Percentiles rank a stretch among this genome's conserved stretches.
These are phyloP conservation scores for Acrocephalus scirpaceus DNA, from an alignment of 2,797 vertebrate genomes.

Conservation along the genomic window DNA sequence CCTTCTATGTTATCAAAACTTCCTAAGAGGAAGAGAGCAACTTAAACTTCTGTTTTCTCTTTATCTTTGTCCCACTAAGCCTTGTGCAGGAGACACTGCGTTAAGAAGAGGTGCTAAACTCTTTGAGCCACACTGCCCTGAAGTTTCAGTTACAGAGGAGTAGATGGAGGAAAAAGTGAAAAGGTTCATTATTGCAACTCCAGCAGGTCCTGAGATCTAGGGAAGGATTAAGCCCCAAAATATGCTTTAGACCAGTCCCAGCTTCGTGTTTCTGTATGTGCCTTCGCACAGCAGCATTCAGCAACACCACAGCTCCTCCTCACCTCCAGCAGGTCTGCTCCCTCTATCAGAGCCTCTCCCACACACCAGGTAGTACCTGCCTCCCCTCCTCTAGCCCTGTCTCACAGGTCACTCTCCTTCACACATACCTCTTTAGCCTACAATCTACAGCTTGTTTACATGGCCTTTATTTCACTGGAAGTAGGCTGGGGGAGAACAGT, in stretches of 20 bases:
- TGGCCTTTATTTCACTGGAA: not conserved
- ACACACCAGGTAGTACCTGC: not conserved
- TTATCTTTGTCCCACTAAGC: not conserved
- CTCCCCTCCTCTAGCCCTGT: not conserved
- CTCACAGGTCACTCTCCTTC: not conserved
- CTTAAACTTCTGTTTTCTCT: not conserved
- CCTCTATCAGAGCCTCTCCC: not conserved
- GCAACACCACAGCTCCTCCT: not conserved
- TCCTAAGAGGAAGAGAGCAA: not conserved
- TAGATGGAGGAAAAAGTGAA: not conserved
- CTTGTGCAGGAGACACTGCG: not conserved
- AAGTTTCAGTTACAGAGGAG: not conserved
- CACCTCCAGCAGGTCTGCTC: not conserved
- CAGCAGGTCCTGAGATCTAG: not conserved
- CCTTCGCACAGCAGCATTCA: not conserved
- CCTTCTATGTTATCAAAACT: not conserved
- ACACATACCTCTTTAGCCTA: fast-evolving
- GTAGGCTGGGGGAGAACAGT: not conserved
- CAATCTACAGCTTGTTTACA: not conserved
- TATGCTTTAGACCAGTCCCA: not conserved
- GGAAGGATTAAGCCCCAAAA: not conserved
- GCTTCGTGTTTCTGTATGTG: not conserved
- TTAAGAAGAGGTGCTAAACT: not conserved
- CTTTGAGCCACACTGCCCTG: not conserved
- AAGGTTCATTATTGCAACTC: not conserved